phyloP scores from a whole-genome alignment of 1,140 invertebrate genomes.

The Lasioglossum baleicum region DNA sequence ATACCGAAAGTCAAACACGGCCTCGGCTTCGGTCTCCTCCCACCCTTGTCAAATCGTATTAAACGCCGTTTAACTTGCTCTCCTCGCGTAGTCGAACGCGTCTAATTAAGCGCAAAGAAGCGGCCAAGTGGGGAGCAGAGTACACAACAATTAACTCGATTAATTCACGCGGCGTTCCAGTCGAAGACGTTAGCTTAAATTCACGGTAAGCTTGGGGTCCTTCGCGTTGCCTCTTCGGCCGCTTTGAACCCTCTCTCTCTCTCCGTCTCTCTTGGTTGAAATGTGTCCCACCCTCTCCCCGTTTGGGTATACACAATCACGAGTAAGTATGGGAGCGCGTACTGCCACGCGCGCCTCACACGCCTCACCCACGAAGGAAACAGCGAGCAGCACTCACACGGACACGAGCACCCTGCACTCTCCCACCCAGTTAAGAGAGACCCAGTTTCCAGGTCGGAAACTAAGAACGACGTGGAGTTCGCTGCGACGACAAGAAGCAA shows the following conservation, averaged over 20 bases:
- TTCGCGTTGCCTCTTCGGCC: no score
- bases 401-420: constrained; percentile 3
- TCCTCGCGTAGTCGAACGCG: constrained; percentile 43
- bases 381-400: background rate
- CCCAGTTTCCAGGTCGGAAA: constrained; percentile 55
- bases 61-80: constrained; percentile 54
- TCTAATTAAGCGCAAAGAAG: constrained; percentile 63
- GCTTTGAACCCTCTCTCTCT: constrained; percentile 8
- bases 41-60: background rate
- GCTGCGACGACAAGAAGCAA: constrained; percentile 57
- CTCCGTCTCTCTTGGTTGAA: background rate
- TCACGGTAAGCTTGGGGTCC: constrained; percentile 26
- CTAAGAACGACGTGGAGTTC: constrained; percentile 53
- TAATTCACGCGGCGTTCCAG: constrained; percentile 61
- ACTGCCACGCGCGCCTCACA: constrained; percentile 12
- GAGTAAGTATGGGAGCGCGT: constrained; percentile 12
- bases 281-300: background rate
- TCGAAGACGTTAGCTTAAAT: constrained; percentile 60
- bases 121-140: constrained; percentile 41
- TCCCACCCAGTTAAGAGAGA: constrained; percentile 44
- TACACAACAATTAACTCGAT: constrained; percentile 65
- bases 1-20: constrained; percentile 10
- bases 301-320: constrained; percentile 6
- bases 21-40: no score
- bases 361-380: constrained; percentile 4